phyloP scores from a whole-genome alignment of 2,113 vertebrate genomes.

The Hypocryptadius cinnamomeus region DNA sequence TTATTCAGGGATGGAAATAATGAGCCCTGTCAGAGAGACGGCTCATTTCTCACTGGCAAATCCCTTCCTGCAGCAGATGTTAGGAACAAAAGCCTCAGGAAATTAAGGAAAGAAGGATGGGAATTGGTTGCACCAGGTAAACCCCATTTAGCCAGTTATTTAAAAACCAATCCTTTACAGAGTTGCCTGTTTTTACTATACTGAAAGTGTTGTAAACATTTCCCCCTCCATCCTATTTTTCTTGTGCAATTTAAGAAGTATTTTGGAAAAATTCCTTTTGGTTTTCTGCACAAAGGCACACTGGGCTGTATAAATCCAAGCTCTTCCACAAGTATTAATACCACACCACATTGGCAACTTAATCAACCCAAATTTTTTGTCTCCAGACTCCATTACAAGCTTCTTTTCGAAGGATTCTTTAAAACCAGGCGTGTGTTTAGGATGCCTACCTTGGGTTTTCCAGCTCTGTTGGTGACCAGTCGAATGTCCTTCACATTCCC shows the following conservation, averaged over 20 bases:
- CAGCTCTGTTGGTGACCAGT: constrained; percentile 91
- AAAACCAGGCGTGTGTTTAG: background rate
- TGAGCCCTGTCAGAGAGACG: background rate
- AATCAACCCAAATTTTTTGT: background rate
- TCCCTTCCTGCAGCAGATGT: background rate
- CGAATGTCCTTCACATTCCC: constrained; percentile 86
- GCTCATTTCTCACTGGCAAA: background rate
- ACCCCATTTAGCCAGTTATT: background rate
- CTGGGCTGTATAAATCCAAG: background rate
- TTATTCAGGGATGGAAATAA: background rate
- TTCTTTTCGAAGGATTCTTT: background rate
- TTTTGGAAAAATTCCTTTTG: background rate
- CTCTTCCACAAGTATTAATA: background rate
- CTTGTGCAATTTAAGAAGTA: background rate
- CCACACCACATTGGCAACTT: background rate
- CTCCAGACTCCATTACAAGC: background rate
- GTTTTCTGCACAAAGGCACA: background rate
- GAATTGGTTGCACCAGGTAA: background rate
- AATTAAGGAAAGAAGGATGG: background rate
- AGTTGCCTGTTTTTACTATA: background rate
- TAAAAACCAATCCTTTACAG: background rate
- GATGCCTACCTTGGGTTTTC: constrained; percentile 87
- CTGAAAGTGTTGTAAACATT: background rate
- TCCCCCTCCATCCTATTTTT: background rate
- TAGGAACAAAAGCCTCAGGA: background rate